These are phyloP conservation scores for Drosophila pectinifera DNA, from an alignment of 1,140 invertebrate species.

Conservation along the genomic window DNA sequence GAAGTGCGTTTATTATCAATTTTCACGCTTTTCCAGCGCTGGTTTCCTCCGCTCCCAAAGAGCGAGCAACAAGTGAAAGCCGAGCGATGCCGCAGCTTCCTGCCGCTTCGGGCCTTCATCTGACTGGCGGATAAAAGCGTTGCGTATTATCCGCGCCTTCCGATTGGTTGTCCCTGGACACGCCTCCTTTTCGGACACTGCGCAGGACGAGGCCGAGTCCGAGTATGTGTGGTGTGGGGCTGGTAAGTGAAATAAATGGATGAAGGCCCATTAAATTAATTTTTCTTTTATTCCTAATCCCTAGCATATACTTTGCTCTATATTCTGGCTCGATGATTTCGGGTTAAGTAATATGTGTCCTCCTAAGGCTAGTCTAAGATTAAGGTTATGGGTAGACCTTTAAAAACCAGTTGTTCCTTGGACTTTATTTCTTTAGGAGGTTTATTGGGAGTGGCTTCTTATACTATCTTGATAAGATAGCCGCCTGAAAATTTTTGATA, in stretches of 20 bases:
- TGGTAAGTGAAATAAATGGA: conserved; percentile 49
- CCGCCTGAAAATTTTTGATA: too few species aligned
- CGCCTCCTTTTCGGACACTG: conserved; percentile 51
- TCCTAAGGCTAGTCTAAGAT: not conserved
- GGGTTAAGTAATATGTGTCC: conserved; percentile 41
- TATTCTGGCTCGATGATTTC: conserved; percentile 18
- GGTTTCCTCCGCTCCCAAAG: not conserved
- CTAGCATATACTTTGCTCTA: conserved; percentile 22
- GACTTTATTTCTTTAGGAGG: too few species aligned
- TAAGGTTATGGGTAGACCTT: not conserved
- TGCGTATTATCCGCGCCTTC: conserved; percentile 70
- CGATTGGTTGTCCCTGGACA: conserved; percentile 48
- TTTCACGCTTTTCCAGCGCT: conserved; percentile 50
- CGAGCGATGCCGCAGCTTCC: conserved; percentile 55
- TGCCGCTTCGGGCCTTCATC: conserved; percentile 34
- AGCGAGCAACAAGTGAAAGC: conserved; percentile 64
- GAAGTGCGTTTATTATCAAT: conserved; percentile 75
- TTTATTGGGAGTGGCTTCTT: not conserved
- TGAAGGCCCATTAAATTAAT: conserved; percentile 55
- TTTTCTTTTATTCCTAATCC: conserved; percentile 47
- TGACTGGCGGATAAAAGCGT: conserved; percentile 68
- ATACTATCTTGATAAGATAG: not conserved
- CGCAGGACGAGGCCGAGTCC: conserved; percentile 49
- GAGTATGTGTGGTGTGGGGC: conserved; percentile 7
- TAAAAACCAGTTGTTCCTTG: not conserved